phyloP scores from a whole-genome alignment of 2,888 invertebrate genomes.

The Lasioglossum pauxillum region DNA sequence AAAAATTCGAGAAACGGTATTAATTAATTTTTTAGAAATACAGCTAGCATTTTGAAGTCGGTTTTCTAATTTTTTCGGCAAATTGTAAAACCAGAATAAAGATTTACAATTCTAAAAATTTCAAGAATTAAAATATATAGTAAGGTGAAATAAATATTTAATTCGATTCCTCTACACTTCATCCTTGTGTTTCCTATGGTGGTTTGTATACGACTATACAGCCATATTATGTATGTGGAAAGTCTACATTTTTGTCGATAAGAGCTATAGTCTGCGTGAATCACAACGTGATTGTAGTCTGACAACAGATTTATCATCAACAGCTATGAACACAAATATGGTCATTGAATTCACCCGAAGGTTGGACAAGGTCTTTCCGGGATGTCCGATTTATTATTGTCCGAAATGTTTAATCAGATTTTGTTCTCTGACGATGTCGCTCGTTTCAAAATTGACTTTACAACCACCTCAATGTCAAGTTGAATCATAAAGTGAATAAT shows the following conservation, averaged over 20 bases:
- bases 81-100: too few relatives aligned
- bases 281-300: background rate
- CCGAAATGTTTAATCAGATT: background rate
- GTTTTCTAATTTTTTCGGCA: too few relatives aligned
- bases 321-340: background rate
- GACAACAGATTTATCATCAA: background rate
- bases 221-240: background rate
- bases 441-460: background rate
- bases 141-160: background rate
- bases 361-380: background rate
- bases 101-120: background rate
- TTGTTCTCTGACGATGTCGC: background rate
- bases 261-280: background rate
- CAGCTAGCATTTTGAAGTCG: too few relatives aligned
- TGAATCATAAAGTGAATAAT: background rate
- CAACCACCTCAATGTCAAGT: background rate
- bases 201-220: background rate
- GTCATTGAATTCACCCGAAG: background rate
- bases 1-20: too few relatives aligned
- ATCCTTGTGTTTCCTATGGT: background rate
- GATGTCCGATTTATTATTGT: background rate
- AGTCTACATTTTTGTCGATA: background rate
- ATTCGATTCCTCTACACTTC: background rate
- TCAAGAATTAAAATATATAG: background rate
- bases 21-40: too few relatives aligned